Evolutionary conservation across 2,797 vertebrate genomes (phyloP).

Genomic region (Channallabes apus): DNA sequence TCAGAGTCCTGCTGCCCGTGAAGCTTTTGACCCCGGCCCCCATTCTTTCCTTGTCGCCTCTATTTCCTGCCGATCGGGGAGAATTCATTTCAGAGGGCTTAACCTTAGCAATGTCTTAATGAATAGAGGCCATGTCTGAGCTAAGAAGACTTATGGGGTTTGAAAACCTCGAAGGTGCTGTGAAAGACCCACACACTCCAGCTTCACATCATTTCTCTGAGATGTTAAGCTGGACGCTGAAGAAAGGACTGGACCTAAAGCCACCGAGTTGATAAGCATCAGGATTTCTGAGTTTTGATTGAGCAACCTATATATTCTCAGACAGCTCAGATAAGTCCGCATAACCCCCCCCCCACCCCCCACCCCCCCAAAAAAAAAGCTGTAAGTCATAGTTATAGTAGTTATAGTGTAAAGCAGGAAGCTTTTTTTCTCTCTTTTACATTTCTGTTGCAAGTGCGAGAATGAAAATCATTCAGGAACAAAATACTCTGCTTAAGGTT

Average conservation of each 20-base stretch:
- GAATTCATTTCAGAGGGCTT: slow-evolving; percentile 58
- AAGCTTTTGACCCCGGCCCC: slow-evolving; percentile 16
- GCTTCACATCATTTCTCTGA: slow-evolving; percentile 30
- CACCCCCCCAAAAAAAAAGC: too few species aligned
- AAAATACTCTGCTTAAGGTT: neutral
- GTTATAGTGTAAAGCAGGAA: neutral
- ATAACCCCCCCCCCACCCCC: too few species aligned
- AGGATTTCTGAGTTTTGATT: slow-evolving; percentile 34
- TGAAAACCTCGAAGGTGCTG: slow-evolving; percentile 16
- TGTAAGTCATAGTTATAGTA: neutral
- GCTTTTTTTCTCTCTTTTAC: neutral
- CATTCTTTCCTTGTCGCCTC: slow-evolving; percentile 37
- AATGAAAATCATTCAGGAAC: neutral
- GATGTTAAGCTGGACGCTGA: slow-evolving; percentile 41
- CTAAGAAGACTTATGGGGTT: slow-evolving; percentile 44
- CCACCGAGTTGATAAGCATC: slow-evolving; percentile 46
- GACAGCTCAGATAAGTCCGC: slow-evolving; percentile 41
- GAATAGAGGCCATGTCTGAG: slow-evolving; percentile 50
- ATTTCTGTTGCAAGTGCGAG: neutral
- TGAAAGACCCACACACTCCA: slow-evolving; percentile 20
- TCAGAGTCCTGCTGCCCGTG: slow-evolving; percentile 24
- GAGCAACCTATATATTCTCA: slow-evolving; percentile 38
- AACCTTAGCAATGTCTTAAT: slow-evolving; percentile 56
- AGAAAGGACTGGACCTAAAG: slow-evolving; percentile 28
- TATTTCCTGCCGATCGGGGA: slow-evolving; percentile 41